Base-by-base conservation (phyloP, 2,888 invertebrate genomes). In the Latrodectus elegans region DNA sequence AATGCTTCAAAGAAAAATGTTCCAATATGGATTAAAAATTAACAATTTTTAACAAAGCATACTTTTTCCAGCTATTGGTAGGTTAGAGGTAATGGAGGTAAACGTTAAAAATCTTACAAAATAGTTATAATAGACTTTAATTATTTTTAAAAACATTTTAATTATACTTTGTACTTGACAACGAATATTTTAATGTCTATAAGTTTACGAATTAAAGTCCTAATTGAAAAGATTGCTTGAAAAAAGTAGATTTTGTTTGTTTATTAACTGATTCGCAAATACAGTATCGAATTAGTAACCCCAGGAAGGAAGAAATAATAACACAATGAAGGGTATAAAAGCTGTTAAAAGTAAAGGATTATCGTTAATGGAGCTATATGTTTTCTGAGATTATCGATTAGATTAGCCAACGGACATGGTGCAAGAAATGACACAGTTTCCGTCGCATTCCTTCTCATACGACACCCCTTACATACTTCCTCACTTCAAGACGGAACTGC, bases 371-470 rank as follows among this genome's bases (percentile, higher is more conserved):
- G 26, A 49, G 11, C 65, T 17, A 10, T 17, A n/a, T 8, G 14
- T 65, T 51, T 67, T 67, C 17, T 17, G 14, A 38, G 14, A 49
- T 49, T 53, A 14, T 22, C 17, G 53, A 49, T 38, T 68, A 10
- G 53, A 15, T 0, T 12, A 49, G 17, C 1, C 49, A 8, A 22
- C 68, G 64, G 64, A 12, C 70, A 86, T 86, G 86, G 76, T 86
- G 51, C 86, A 67, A 81, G 86, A 86, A 49, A 86, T 86, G 86
- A 86, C 81, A 9, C 81, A 81, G 51, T 86, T 81, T 55, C 70
- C 85, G 49, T 51, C 85, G 2, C 86, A 81, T n/a, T 10, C 75
- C 53, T 72, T 81, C 4, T 67, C 81, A 12, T 86, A 86, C 72
- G 72, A 76, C 68, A 67, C 76, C 22, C 65, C 76, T 0, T 86